phyloP scores from a whole-genome alignment of 2,113 vertebrate genomes.

The Callorhinus ursinus region DNA sequence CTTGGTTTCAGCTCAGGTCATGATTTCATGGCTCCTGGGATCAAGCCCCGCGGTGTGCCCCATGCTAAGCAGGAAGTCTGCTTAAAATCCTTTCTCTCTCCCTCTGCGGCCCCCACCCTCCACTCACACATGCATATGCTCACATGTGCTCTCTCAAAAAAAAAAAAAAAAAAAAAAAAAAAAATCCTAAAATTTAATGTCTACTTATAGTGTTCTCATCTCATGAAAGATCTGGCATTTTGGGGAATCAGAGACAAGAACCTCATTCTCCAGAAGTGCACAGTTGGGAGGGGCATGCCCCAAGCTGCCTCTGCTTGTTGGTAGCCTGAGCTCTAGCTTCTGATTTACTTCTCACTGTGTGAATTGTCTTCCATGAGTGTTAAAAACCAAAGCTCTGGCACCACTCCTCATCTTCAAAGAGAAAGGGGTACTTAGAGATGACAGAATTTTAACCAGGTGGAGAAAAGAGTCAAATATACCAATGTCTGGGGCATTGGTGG shows the following conservation, averaged over 20 bases:
- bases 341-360: neutral
- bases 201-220: neutral
- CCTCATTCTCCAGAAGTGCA: neutral
- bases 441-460: neutral
- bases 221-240: neutral
- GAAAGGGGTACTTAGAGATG: neutral
- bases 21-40: neutral
- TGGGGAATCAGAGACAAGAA: neutral
- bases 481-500: neutral
- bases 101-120: neutral
- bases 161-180: neutral
- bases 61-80: neutral
- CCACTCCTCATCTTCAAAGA: neutral
- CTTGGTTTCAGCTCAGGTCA: neutral
- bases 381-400: neutral
- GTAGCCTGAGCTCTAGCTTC: neutral
- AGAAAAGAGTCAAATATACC: neutral
- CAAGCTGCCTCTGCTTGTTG: neutral
- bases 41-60: neutral
- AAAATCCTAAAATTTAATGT: neutral
- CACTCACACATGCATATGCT: neutral
- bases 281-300: rapidly evolving
- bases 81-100: neutral
- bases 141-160: neutral
- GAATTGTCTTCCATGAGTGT: neutral